Percentiles rank a stretch among this genome's conserved stretches.
These are phyloP conservation scores for Caranx melampygus DNA, from an alignment of 2,113 vertebrate genomes.

Conservation along the genomic window DNA sequence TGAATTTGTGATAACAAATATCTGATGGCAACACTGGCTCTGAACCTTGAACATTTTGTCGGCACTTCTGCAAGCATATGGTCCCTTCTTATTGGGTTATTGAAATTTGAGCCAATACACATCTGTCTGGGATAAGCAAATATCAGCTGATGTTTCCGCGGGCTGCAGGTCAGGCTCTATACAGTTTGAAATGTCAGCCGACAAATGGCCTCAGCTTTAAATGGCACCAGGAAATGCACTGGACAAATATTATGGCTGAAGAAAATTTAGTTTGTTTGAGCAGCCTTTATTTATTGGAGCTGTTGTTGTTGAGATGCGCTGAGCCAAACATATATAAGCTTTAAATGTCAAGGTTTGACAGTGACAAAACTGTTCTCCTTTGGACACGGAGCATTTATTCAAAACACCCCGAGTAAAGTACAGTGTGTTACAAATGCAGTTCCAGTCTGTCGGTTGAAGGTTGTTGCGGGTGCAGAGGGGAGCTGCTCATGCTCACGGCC, in stretches of 20 bases:
- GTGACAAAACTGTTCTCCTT: neutral
- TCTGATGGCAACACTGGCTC: neutral
- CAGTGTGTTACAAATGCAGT: neutral
- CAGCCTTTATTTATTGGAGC: slow-evolving; percentile 3
- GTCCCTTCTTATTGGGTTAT: neutral
- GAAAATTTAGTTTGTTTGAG: neutral
- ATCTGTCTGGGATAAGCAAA: neutral
- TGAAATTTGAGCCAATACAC: neutral
- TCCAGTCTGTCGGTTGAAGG: neutral
- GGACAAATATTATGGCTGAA: slow-evolving; percentile 16
- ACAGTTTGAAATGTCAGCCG: neutral
- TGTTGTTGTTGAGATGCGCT: slow-evolving; percentile 9
- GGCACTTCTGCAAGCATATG: neutral
- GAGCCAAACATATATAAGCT: neutral
- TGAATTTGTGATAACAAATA: neutral
- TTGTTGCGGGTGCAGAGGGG: neutral
- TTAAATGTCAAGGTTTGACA: slow-evolving; percentile 18
- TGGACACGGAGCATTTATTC: neutral
- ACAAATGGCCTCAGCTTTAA: neutral
- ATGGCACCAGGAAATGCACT: neutral
- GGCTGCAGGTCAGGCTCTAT: neutral
- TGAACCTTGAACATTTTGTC: neutral
- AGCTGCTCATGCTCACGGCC: neutral
- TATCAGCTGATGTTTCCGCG: neutral
- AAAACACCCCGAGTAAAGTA: neutral